Evolutionary conservation across 2,888 invertebrate species (phyloP), one percentile per base, ranked within the genome.

Genomic region (Cyclophora punctaria): DNA sequence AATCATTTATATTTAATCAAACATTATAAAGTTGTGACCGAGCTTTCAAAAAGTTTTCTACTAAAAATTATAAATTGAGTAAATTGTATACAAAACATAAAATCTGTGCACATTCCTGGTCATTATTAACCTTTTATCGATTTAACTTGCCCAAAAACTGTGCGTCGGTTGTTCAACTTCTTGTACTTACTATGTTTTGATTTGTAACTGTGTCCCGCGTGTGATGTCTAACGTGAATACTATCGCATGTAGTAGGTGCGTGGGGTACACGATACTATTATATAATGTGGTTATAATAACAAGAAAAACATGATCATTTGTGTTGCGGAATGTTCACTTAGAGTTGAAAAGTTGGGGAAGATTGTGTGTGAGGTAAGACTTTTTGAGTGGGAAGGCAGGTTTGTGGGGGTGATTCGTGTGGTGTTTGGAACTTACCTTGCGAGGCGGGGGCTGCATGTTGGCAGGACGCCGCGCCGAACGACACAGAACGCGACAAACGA

Each of bases 381-480:
- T 48, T 48, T 53, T 53, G 53, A 43, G 34, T 35, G 47, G 5
- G 42, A 3, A 7, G 37, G 20, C 1, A 20, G 37, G 4, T 37
- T 37, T 5, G 37, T 37, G 37, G 5, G 37, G 35, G 45, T 20
- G 41, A 43, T 46, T 41, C 44, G 50, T 53, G 49, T 34, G 45
- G 43, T 49, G 48, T 3, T 44, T 40, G 46, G 7, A 44, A 78
- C 91, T 92, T 90, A 95, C 95, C 93, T 95, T 95, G 87, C 95
- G 93, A 78, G 95, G 95, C 73, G 95, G 95, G 74, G 95, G 95
- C 91, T 95, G 95, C 95, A 95, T 95, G 88, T 72, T 83, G 80
- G 59, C 51, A 48, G 50, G 55, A 49, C 50, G 55, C 53, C 47
- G 50, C 55, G 52, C 48, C 45, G 64, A 59, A 58, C 68, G 69